phyloP scores from a whole-genome alignment of 2,113 vertebrate genomes.

The Carassius auratus region DNA sequence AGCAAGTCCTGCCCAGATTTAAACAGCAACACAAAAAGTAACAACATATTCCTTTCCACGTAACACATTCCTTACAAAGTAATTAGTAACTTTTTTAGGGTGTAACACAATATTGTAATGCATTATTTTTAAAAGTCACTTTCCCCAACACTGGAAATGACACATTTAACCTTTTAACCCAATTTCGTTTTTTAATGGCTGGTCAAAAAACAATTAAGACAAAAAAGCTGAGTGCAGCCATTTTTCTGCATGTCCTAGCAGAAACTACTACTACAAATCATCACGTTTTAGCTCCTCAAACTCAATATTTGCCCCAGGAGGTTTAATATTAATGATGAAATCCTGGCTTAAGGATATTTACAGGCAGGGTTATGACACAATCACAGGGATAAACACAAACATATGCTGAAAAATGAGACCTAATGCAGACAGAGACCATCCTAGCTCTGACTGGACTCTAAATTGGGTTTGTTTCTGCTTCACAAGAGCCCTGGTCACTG shows the following conservation, averaged over 20 bases:
- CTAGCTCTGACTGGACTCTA: constrained; percentile 46
- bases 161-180: not conserved
- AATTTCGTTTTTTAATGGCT: not conserved
- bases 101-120: too few relatives aligned
- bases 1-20: too few relatives aligned
- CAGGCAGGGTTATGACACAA: constrained; percentile 36
- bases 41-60: too few relatives aligned
- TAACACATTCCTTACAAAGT: too few relatives aligned
- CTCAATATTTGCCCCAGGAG: not conserved
- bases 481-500: constrained; percentile 20
- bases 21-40: too few relatives aligned
- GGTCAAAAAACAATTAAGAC: not conserved
- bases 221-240: not conserved
- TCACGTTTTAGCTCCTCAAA: not conserved
- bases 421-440: constrained; percentile 50
- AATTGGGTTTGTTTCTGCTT: constrained; percentile 43
- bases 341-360: constrained; percentile 37
- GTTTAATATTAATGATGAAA: not conserved
- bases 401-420: constrained; percentile 68
- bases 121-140: too few relatives aligned
- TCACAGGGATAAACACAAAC: constrained; percentile 65
- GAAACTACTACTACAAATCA: not conserved
- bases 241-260: constrained; percentile 1
- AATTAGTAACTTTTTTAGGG: too few relatives aligned
- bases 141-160: too few relatives aligned